These are phyloP conservation scores for Arvicola amphibius DNA, from an alignment of 2,797 vertebrate species.

Conservation along the genomic window DNA sequence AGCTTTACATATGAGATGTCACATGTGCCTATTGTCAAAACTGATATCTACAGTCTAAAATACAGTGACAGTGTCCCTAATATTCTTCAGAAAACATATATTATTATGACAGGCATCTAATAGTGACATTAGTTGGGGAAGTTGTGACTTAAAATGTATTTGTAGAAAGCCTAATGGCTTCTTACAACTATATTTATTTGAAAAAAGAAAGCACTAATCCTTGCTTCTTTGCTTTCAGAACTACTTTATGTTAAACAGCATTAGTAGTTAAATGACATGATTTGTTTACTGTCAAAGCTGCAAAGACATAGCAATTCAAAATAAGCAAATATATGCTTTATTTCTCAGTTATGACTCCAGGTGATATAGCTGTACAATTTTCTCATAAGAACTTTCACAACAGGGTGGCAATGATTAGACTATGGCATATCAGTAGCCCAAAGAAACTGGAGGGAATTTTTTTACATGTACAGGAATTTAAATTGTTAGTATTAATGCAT, in stretches of 20 bases:
- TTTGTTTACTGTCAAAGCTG: background rate
- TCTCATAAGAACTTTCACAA: background rate
- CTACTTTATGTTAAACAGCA: background rate
- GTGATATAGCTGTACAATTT: background rate
- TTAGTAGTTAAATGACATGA: background rate
- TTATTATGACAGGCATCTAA: background rate
- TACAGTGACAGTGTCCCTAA: background rate
- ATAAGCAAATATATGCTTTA: constrained; percentile 9
- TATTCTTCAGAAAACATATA: background rate
- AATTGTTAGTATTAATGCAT: background rate
- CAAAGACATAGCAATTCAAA: background rate
- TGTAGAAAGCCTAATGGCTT: background rate
- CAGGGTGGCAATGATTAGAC: background rate
- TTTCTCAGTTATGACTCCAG: background rate
- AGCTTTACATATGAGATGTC: background rate
- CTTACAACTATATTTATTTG: background rate
- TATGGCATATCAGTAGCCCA: background rate
- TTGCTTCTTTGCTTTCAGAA: background rate
- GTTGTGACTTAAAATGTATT: background rate
- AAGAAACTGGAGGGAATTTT: background rate
- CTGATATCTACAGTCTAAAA: background rate
- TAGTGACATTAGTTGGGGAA: background rate
- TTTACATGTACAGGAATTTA: background rate
- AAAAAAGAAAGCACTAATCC: background rate
- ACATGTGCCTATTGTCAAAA: background rate